Evolutionary conservation across 2,113 vertebrate genomes (phyloP).

Genomic region (Ailurus styani): DNA sequence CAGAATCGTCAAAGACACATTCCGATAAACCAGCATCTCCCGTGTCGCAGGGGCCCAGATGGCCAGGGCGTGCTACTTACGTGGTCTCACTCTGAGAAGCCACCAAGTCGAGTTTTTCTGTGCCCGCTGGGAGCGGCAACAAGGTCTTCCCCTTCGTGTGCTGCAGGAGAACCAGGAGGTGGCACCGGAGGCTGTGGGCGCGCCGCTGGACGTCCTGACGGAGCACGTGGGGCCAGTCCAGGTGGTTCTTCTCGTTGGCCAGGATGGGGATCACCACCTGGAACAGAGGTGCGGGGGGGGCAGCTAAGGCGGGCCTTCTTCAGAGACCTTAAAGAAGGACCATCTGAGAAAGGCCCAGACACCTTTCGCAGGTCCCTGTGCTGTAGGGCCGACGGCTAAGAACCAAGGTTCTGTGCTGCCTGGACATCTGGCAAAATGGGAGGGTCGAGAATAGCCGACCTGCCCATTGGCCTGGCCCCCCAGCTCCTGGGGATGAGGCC

Average conservation of each 20-base stretch:
- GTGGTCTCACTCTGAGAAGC: constrained; percentile 77
- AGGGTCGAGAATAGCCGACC: not conserved
- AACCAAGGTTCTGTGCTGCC: not conserved
- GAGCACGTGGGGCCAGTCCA: constrained; percentile 87
- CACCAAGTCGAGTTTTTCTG: constrained; percentile 79
- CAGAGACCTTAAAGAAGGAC: not conserved
- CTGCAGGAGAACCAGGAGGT: constrained; percentile 84
- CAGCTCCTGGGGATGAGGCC: not conserved
- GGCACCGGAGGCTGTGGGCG: constrained; percentile 82
- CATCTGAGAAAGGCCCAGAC: not conserved
- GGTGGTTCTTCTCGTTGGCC: constrained; percentile 86
- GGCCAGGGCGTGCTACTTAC: constrained; percentile 76
- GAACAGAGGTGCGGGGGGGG: not conserved
- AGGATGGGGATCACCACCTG: constrained; percentile 90
- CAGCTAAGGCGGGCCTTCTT: not conserved
- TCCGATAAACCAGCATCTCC: not conserved
- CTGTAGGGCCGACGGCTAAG: not conserved
- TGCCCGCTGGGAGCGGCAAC: constrained; percentile 86
- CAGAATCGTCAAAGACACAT: not conserved
- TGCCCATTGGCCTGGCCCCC: not conserved
- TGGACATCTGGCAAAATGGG: not conserved
- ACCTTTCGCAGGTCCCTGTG: not conserved
- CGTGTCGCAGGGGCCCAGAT: not conserved
- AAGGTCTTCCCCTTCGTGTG: constrained; percentile 91
- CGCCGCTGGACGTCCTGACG: constrained; percentile 87